These are phyloP conservation scores for Characodon lateralis DNA, from an alignment of 2,797 vertebrate genomes.

Conservation along the genomic window DNA sequence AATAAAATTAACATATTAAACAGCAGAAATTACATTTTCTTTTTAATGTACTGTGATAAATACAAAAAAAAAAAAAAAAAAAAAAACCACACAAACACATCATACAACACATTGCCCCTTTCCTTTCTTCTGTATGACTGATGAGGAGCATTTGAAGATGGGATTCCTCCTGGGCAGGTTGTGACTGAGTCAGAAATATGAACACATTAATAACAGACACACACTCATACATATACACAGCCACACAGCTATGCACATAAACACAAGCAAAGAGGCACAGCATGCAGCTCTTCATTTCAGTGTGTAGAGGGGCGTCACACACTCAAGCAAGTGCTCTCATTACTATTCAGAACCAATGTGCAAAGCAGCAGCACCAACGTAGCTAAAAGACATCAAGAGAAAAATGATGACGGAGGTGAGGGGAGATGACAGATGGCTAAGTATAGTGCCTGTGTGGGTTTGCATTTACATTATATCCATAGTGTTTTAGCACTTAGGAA, in stretches of 20 bases:
- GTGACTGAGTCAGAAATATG: conserved; percentile 43
- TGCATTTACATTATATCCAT: conserved; percentile 1
- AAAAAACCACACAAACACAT: background rate
- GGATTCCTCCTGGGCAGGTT: conserved; percentile 29
- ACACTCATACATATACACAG: conserved; percentile 12
- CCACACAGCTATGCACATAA: conserved; percentile 3
- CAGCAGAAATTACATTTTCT: background rate
- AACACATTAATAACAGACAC: conserved; percentile 43
- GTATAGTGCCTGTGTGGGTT: background rate
- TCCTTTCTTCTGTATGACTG: conserved; percentile 22
- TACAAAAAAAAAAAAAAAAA: background rate
- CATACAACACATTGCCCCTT: background rate
- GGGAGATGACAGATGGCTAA: conserved; percentile 28
- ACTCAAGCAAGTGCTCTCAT: conserved; percentile 12
- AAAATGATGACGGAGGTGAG: conserved; percentile 33
- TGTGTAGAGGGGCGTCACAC: conserved; percentile 31
- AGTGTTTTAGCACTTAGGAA: background rate
- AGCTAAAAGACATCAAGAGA: conserved; percentile 22
- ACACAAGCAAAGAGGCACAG: conserved; percentile 4
- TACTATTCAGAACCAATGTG: conserved; percentile 24
- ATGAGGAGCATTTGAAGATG: conserved; percentile 43
- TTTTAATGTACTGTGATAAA: background rate
- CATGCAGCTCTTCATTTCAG: conserved; percentile 6
- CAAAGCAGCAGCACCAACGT: conserved; percentile 35
- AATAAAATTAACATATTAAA: background rate